Evolutionary conservation across 1,140 invertebrate genomes (phyloP).

Genomic region (Bombus fervidus): DNA sequence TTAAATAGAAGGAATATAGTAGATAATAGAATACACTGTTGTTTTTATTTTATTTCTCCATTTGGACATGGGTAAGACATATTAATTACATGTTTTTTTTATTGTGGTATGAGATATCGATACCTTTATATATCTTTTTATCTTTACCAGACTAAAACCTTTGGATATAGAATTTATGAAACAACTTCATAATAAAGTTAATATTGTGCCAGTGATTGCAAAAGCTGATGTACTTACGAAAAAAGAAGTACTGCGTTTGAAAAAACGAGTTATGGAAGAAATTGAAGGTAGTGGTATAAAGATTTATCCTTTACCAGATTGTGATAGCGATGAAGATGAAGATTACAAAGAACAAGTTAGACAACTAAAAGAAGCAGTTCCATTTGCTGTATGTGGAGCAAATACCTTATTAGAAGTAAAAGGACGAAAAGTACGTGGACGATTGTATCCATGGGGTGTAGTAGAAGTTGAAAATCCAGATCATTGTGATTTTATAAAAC

Average conservation of each 20-base stretch:
- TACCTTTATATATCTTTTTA: constrained; percentile 19
- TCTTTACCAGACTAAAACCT: constrained; percentile 84
- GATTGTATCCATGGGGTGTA: constrained; percentile 98
- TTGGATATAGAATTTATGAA: constrained; percentile 99
- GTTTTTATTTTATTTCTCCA: constrained; percentile 99
- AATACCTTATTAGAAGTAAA: constrained; percentile 95
- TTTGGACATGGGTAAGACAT: constrained; percentile 94
- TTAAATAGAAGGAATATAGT: constrained; percentile 95
- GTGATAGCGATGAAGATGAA: constrained; percentile 97
- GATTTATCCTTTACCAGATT: constrained; percentile 98
- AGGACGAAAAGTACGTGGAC: constrained; percentile 93
- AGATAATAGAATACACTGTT: constrained; percentile 97
- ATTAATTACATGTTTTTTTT: constrained; percentile 31
- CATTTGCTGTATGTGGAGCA: constrained; percentile 99
- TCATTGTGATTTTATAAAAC: constrained; percentile 99
- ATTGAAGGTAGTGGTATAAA: constrained; percentile 92
- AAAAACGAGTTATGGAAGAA: constrained; percentile 93
- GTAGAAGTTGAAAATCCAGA: constrained; percentile 99
- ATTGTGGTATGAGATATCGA: background rate
- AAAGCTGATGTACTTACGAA: constrained; percentile 99
- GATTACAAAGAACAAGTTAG: constrained; percentile 97
- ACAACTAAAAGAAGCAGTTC: constrained; percentile 95
- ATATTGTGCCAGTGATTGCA: constrained; percentile 99
- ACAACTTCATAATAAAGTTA: constrained; percentile 98
- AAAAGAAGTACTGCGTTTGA: constrained; percentile 94